Conservation (phyloP, 1,140 invertebrate species). For the Papilio polytes region DNA sequence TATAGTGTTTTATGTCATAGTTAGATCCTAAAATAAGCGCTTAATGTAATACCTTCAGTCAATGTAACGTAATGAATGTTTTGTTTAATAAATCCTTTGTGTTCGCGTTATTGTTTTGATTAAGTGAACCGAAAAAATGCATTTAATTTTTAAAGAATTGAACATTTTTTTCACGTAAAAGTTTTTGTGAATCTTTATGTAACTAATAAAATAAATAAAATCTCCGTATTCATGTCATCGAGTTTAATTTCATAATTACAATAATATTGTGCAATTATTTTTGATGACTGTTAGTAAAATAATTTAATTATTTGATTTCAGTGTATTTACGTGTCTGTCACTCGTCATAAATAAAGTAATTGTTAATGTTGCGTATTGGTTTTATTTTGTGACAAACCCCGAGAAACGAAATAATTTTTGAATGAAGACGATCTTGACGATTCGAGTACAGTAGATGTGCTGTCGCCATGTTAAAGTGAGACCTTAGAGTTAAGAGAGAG, state of each 20-base stretch:
- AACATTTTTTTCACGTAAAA: too few relatives aligned
- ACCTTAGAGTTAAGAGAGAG: too few relatives aligned
- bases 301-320: background rate
- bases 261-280: background rate
- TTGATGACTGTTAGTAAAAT: background rate
- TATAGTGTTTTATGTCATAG: background rate
- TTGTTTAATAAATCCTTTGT: background rate
- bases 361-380: constrained; percentile 26
- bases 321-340: constrained; percentile 12
- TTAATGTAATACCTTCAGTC: background rate
- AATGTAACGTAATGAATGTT: background rate
- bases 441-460: too few relatives aligned
- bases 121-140: too few relatives aligned
- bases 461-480: too few relatives aligned
- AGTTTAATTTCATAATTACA: too few relatives aligned
- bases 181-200: too few relatives aligned
- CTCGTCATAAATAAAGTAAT: constrained; percentile 23
- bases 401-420: background rate
- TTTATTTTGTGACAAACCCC: background rate
- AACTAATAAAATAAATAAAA: too few relatives aligned
- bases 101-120: too few relatives aligned
- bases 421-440: too few relatives aligned
- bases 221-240: too few relatives aligned
- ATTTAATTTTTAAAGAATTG: too few relatives aligned
- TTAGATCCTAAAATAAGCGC: background rate